Base-by-base conservation (phyloP, 2,113 vertebrate genomes). In the Leiothrix lutea region DNA sequence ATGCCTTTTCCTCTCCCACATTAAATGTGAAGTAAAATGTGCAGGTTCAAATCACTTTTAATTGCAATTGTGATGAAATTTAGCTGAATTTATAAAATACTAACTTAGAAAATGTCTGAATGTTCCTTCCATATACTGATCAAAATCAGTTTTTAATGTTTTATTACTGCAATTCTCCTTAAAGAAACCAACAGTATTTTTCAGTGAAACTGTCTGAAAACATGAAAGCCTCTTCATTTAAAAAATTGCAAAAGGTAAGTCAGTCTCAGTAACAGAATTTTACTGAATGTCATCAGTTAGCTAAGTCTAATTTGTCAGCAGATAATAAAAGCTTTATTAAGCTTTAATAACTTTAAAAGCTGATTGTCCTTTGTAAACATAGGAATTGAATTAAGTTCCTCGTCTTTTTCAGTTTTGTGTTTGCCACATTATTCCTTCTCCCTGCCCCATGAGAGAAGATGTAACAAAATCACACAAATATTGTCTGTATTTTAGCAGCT, bases 191-290 rank as follows among this genome's bases (percentile, higher is more conserved):
- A 92, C 95, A 99, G 99, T 99, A 99, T 97, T 99, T 99, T 98
- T 99, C 99, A 94, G 99, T 99, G 56, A 99, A 99, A 89, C 97
- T 99, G 16, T 99, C 99, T 38, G 99, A 99, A 50, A 99, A 99
- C 81, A 99, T 99, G 99, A 99, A 99, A 96, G 99, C 99, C 3
- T 98, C 99, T 38, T 99, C 99, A 4, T 99, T 99, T 96, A 99
- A 99, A 97, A 99, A 99, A 91, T 61, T 99, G 91, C 99, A 99
- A 95, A 99, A 99, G 99, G 99, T 99, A 92, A 90, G 96, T 23
- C 65, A 22, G 1, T 80, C 28, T 75, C 71, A 48, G 0, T 48
- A 54, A 28, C 15, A 87, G 11, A 87, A 35, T 75, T 88, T 22
- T 69, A 17, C 19, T 80, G 15, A n/a, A 5, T 91, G n/a, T 48